Evolutionary conservation across 2,797 vertebrate species (phyloP), one percentile per base, ranked within the genome.

Genomic region (Gobionotothen gibberifrons): DNA sequence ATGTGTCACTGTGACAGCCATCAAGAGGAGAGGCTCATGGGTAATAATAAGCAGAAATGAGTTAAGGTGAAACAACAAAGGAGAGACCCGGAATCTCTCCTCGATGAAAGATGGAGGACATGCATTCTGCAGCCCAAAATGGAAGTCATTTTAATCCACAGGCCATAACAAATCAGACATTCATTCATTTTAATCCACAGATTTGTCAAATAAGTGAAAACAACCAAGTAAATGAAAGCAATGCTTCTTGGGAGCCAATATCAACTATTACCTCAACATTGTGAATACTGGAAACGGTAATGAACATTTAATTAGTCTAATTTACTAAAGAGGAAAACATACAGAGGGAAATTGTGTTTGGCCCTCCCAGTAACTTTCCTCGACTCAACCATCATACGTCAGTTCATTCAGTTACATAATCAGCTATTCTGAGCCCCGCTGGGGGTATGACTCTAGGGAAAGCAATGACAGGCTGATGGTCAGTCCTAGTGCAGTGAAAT

Each of bases 261-360:
- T 83, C 85, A 92, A 92, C 91, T 49, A 81, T 76, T 87, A 81
- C 79, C 46, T 87, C 77, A 83, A 75, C 68, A 40, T 74, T 19
- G 57, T 49, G 58, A 81, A 79, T 68, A 60, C 79, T 72, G 68
- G 82, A 68, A 69, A 90, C 87, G 48, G 66, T 73, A 90, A 87
- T 72, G 69, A 69, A 70, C 56, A 68, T 69, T 69, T 90, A 88
- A 92, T 89, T 84, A 36, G 54, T 43, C 69, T 81, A 82, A 93
- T 94, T 87, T 91, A 75, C 74, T 81, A 90, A 89, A 77, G 77
- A 79, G 85, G 89, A 88, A 84, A 89, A 86, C 82, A 55, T 81
- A 79, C 52, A 76, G 51, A 48, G 62, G 58, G 68, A 71, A 83
- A 83, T 69, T 76, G 62, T 66, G 71, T 87, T 81, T 81, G 82